Conservation (phyloP, 2,888 invertebrate genomes). For the Drosophila vallismaia region DNA sequence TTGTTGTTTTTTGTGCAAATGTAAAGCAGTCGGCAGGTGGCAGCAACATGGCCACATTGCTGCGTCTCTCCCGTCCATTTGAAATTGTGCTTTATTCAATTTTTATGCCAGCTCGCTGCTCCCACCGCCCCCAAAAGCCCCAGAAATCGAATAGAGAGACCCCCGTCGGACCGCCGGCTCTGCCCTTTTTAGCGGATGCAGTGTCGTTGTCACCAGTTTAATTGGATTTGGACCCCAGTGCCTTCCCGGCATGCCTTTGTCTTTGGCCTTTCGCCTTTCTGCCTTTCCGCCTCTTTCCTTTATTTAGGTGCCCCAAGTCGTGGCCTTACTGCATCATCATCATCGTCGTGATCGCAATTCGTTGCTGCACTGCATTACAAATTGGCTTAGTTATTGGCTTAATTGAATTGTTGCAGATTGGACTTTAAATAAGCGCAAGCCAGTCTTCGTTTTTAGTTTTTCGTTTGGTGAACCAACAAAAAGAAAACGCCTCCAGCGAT, state of each 20-base stretch:
- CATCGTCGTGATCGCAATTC: slow-evolving; percentile 32
- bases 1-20: slow-evolving; percentile 19
- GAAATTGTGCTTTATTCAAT: slow-evolving; percentile 75
- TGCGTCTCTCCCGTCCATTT: slow-evolving; percentile 51
- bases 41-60: slow-evolving; percentile 45
- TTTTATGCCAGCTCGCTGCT: slow-evolving; percentile 53
- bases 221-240: slow-evolving; percentile 72
- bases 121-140: slow-evolving; percentile 1
- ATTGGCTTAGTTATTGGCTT: slow-evolving; percentile 76
- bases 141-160: not conserved
- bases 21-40: slow-evolving; percentile 49
- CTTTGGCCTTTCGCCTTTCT: slow-evolving; percentile 16
- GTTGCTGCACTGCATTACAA: slow-evolving; percentile 66
- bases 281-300: slow-evolving; percentile 4
- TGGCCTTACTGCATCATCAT: slow-evolving; percentile 34
- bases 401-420: slow-evolving; percentile 76
- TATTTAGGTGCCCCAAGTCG: slow-evolving; percentile 16
- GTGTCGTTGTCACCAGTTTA: slow-evolving; percentile 64
- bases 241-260: slow-evolving; percentile 33
- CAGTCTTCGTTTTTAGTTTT: slow-evolving; percentile 22
- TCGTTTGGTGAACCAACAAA: slow-evolving; percentile 1
- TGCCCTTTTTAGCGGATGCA: slow-evolving; percentile 63
- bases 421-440: slow-evolving; percentile 59
- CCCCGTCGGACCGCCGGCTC: not conserved
- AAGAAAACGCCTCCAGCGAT: slow-evolving; percentile 16